These are phyloP conservation scores for Myrmecobius fasciatus DNA, from an alignment of 2,113 vertebrate species.

Conservation along the genomic window DNA sequence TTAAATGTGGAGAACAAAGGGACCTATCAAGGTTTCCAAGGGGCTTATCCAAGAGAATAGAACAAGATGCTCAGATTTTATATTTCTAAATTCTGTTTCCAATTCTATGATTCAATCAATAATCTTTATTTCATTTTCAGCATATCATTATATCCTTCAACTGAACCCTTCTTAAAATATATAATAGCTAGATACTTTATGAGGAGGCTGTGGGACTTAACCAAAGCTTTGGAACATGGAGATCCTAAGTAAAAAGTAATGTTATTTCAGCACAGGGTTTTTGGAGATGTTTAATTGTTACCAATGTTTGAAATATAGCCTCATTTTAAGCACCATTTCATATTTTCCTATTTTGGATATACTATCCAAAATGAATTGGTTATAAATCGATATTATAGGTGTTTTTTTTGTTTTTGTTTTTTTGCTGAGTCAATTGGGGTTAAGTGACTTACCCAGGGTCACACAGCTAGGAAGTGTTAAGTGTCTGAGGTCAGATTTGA, in stretches of 20 bases:
- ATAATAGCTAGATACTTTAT: neutral
- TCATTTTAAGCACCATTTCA: neutral
- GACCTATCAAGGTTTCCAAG: constrained; percentile 19
- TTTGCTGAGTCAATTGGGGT: no score
- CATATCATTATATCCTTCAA: constrained; percentile 11
- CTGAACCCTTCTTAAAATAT: constrained; percentile 31
- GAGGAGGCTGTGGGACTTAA: neutral
- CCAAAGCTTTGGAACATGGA: neutral
- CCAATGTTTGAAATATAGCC: neutral
- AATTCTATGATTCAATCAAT: constrained; percentile 6
- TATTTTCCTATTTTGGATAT: neutral
- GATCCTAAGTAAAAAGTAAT: neutral
- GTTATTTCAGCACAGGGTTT: constrained; percentile 4
- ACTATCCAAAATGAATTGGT: neutral
- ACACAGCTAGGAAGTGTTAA: no score
- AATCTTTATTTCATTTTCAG: neutral
- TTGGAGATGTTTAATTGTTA: neutral
- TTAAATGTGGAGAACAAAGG: constrained; percentile 20
- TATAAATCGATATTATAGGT: neutral
- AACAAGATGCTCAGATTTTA: neutral
- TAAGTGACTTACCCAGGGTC: no score
- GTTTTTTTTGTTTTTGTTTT: no score
- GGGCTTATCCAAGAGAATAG: neutral
- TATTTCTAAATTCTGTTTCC: neutral
- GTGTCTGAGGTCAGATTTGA: no score